phyloP scores from a whole-genome alignment of 2,797 vertebrate genomes.

The Acrocephalus scirpaceus region DNA sequence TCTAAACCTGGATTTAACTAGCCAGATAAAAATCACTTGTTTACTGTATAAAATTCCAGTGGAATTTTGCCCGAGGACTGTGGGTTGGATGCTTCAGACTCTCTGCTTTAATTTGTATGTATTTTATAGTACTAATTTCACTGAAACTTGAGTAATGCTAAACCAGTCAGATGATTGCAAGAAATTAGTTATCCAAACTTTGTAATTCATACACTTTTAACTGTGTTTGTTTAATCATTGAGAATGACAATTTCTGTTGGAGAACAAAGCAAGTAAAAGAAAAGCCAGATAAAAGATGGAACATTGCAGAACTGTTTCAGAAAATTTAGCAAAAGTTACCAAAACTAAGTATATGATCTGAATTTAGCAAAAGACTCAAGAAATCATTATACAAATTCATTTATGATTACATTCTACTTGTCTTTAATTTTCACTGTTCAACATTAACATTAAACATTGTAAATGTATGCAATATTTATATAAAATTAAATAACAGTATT shows the following conservation, averaged over 20 bases:
- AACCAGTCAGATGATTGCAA: constrained; percentile 11
- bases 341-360: constrained; percentile 34
- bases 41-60: neutral
- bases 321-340: constrained; percentile 39
- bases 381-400: constrained; percentile 77
- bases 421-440: constrained; percentile 86
- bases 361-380: constrained; percentile 69
- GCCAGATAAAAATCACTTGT: constrained; percentile 24
- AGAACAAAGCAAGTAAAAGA: constrained; percentile 13
- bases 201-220: constrained; percentile 10
- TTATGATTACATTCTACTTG: constrained; percentile 84
- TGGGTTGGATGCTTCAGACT: neutral
- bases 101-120: neutral
- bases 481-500: constrained; percentile 93
- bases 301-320: constrained; percentile 18
- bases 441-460: constrained; percentile 81
- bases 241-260: constrained; percentile 10
- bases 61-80: neutral
- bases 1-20: constrained; percentile 31
- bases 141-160: neutral
- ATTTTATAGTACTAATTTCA: neutral
- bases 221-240: constrained; percentile 50
- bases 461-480: constrained; percentile 84
- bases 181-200: constrained; percentile 48
- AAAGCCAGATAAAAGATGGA: neutral